Evolutionary conservation across 2,888 invertebrate genomes (phyloP).

Genomic region (Carabus problematicus): DNA sequence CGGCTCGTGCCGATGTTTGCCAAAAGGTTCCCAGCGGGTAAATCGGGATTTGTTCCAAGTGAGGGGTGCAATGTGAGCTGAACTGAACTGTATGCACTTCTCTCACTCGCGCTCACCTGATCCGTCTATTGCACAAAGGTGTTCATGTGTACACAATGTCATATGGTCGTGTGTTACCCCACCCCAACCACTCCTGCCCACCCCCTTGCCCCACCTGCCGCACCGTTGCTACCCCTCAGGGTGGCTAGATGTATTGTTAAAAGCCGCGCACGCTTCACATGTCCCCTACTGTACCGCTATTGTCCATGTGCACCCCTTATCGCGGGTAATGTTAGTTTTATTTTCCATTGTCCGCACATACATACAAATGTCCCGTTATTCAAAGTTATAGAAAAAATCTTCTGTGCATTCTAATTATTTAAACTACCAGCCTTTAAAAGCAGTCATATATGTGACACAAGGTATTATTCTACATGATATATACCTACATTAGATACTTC

Average conservation of each 20-base stretch:
- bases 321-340: slow-evolving; percentile 40
- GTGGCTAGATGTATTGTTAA: background rate
- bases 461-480: no score
- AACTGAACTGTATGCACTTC: no score
- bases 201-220: slow-evolving; percentile 9
- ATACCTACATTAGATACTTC: no score
- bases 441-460: no score
- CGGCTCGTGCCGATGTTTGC: slow-evolving; percentile 1
- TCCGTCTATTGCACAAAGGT: slow-evolving; percentile 32
- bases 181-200: background rate
- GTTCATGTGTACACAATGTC: slow-evolving; percentile 36
- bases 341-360: slow-evolving; percentile 31
- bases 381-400: slow-evolving; percentile 9
- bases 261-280: background rate
- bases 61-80: no score
- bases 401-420: no score
- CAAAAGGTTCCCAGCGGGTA: slow-evolving; percentile 11
- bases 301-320: slow-evolving; percentile 35
- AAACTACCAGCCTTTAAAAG: no score
- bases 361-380: slow-evolving; percentile 40
- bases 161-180: slow-evolving; percentile 17
- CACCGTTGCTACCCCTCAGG: no score
- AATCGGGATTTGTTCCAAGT: background rate
- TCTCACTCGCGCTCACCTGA: slow-evolving; percentile 25
- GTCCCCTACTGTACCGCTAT: slow-evolving; percentile 10